A percentile compares a stretch with the other conserved stretches of the same genome.
These are phyloP conservation scores for Mactromeris polynyma DNA, from an alignment of 2,888 invertebrate genomes.

Conservation along the genomic window DNA sequence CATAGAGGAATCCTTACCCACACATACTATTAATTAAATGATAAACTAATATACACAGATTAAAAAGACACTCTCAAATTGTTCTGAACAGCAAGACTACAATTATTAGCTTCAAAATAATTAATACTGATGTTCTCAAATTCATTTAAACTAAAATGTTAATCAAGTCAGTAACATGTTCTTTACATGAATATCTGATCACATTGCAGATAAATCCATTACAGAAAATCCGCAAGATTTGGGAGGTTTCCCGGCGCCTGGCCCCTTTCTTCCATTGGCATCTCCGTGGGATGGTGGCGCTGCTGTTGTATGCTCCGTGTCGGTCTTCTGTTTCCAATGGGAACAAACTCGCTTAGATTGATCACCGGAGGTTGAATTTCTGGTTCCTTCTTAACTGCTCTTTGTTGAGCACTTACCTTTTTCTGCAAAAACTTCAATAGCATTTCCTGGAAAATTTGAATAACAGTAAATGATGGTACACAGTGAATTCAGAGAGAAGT, in stretches of 20 bases:
- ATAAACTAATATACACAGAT: too few relatives aligned
- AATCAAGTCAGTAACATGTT: not conserved
- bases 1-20: too few relatives aligned
- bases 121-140: not conserved
- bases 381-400: not conserved
- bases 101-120: not conserved
- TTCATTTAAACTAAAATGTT: not conserved
- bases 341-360: not conserved
- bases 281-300: not conserved
- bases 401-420: conserved; percentile 8
- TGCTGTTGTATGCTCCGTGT: not conserved
- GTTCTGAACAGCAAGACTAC: too few relatives aligned
- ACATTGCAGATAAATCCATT: not conserved
- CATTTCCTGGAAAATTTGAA: not conserved
- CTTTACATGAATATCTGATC: not conserved
- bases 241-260: not conserved
- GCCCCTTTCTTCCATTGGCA: not conserved
- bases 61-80: too few relatives aligned
- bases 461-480: too few relatives aligned
- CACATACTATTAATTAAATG: too few relatives aligned
- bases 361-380: not conserved
- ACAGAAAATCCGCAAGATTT: not conserved
- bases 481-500: too few relatives aligned
- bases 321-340: not conserved
- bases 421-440: not conserved